A percentile compares a stretch with the other conserved stretches of the same genome.
These are phyloP conservation scores for Nipponia nippon DNA, from an alignment of 2,113 vertebrate genomes.

Conservation along the genomic window DNA sequence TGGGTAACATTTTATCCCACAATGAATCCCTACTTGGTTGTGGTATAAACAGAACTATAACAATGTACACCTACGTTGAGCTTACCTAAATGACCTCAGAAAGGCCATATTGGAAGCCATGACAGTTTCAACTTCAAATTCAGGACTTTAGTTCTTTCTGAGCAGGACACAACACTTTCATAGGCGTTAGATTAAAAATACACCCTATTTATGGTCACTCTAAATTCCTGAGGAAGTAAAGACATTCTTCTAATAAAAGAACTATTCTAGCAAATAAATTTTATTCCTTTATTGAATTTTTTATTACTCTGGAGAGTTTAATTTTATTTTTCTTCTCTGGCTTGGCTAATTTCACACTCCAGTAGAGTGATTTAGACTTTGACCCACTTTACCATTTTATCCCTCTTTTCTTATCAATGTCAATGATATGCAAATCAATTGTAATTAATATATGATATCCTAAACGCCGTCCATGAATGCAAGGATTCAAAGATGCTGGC, in stretches of 20 bases:
- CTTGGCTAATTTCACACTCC: not conserved
- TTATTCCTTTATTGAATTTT: not conserved
- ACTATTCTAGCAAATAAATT: not conserved
- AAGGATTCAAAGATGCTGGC: not conserved
- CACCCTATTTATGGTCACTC: not conserved
- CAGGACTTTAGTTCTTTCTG: not conserved
- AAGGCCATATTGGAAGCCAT: not conserved
- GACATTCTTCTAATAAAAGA: not conserved
- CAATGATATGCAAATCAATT: not conserved
- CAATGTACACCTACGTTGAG: fast-evolving
- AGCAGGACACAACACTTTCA: not conserved
- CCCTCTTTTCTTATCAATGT: not conserved
- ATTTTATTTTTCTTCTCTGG: not conserved
- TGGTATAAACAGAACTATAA: not conserved
- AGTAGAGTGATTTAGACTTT: not conserved
- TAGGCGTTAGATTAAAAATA: not conserved
- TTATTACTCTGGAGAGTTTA: not conserved
- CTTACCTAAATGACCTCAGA: not conserved
- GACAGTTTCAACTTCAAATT: not conserved
- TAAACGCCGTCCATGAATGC: not conserved
- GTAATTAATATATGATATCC: not conserved
- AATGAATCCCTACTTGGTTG: not conserved
- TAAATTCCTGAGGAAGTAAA: not conserved
- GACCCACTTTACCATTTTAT: not conserved
- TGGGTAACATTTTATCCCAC: not conserved